Base-by-base conservation (phyloP, 2,113 vertebrate genomes). In the Brachirus orientalis region DNA sequence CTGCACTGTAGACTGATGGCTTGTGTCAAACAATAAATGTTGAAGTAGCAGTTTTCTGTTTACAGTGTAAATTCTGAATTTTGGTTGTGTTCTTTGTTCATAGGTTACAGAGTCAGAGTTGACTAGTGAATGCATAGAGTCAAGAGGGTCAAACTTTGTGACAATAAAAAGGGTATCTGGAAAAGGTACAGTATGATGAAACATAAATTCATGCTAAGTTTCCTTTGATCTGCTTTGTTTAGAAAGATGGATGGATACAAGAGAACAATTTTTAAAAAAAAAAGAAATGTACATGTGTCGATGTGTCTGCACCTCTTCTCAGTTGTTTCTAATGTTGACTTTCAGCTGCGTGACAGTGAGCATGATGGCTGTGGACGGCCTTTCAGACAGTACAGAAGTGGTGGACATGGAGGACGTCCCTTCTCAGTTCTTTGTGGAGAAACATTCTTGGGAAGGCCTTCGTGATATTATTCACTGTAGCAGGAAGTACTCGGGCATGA, bases 401-500 rank as follows among this genome's bases (percentile, higher is more conserved):
- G 96, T 95, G 0, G 94, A 95, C 84, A 95, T 94, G 94, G 96
- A 96, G 54, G 95, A 96, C 22, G 81, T 92, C 1, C 91, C 94
- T 19, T 89, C 93, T 51, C 95, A 95, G 70, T 99, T 97, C 92
- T 94, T 95, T 78, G 97, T 99, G 93, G 95, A 95, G 81, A 98
- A 97, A 88, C 96, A 95, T 93, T 95, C 96, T 0, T 99, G 97
- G 97, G 96, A 98, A 12, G 97, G 96, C 69, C 92, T 99, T 50
- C 95, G 97, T 2, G 94, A 93, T 88, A 96, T 99, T 55, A 97
- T 99, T 82, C 97, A 98, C 61, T 94, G 95, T 87, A 99, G 97
- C 93, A 95, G 97, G 89, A 98, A 96, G 90, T 96, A 97, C 78
- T 98, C 96, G 0, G 96, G 96, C 63, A 95, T 98, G 89, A 94